phyloP scores from a whole-genome alignment of 2,113 vertebrate species.

The Corvus cornix region DNA sequence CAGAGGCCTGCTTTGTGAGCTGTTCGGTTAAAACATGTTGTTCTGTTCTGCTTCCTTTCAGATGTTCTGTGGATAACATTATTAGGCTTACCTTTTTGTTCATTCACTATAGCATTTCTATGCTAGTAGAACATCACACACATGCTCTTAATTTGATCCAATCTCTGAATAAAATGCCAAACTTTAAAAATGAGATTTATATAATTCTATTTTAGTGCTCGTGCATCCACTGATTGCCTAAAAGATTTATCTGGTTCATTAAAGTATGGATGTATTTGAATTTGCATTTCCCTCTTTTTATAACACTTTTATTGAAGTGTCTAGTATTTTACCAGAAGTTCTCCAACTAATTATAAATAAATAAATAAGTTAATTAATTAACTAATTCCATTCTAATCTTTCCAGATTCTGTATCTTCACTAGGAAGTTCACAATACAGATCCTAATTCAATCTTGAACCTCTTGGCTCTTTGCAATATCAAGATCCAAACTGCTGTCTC shows the following conservation, averaged over 20 bases:
- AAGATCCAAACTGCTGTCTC: background rate
- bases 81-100: slow-evolving; percentile 38
- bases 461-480: background rate
- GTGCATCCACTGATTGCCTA: background rate
- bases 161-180: background rate
- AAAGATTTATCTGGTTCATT: background rate
- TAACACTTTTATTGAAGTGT: background rate
- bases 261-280: background rate
- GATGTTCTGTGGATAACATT: background rate
- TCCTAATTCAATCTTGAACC: background rate
- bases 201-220: background rate
- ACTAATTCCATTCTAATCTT: background rate
- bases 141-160: background rate
- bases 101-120: background rate
- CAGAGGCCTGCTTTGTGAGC: slow-evolving; percentile 38
- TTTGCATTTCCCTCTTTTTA: background rate
- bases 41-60: slow-evolving; percentile 59
- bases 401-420: background rate
- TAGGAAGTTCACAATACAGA: background rate
- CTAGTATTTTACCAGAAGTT: background rate
- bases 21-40: slow-evolving; percentile 51
- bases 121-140: background rate
- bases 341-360: background rate
- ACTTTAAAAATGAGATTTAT: background rate
- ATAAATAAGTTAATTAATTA: background rate